phyloP scores from a whole-genome alignment of 2,797 vertebrate genomes.

The Furcifer pardalis region DNA sequence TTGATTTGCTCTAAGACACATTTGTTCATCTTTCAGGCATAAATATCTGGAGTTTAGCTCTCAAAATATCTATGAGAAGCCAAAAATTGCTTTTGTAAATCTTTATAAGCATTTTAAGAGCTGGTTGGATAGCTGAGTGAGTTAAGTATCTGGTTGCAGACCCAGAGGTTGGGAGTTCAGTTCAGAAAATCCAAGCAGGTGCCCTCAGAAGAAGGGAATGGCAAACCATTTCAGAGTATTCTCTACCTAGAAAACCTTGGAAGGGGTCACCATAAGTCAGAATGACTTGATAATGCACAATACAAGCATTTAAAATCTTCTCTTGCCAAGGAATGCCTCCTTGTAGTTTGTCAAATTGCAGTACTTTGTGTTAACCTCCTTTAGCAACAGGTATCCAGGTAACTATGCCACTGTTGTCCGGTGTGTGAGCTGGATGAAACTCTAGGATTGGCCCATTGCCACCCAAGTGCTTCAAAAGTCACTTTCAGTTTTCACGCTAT shows the following conservation, averaged over 20 bases:
- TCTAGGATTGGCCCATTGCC: constrained; percentile 7
- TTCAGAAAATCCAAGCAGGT: too few relatives aligned
- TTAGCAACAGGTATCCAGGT: constrained; percentile 29
- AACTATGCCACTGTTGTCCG: accelerated
- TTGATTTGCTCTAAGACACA: too few relatives aligned
- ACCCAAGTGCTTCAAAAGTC: constrained; percentile 23
- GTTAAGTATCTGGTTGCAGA: too few relatives aligned
- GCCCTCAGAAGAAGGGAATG: too few relatives aligned
- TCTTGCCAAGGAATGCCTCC: neutral
- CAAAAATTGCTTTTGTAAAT: neutral
- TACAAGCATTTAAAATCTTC: neutral
- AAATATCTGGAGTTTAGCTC: neutral
- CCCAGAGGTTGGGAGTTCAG: too few relatives aligned
- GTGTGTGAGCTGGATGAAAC: accelerated
- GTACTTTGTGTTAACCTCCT: accelerated
- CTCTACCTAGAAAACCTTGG: too few relatives aligned
- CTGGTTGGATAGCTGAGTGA: too few relatives aligned
- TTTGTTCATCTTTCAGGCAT: neutral
- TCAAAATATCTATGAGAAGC: neutral
- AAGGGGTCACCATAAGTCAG: too few relatives aligned
- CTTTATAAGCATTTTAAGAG: neutral
- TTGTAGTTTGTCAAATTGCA: neutral
- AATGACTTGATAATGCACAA: too few relatives aligned
- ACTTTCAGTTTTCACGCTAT: neutral
- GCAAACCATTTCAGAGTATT: too few relatives aligned